These are phyloP conservation scores for Porphyrio hochstetteri DNA, from an alignment of 2,113 vertebrate species.

Conservation along the genomic window DNA sequence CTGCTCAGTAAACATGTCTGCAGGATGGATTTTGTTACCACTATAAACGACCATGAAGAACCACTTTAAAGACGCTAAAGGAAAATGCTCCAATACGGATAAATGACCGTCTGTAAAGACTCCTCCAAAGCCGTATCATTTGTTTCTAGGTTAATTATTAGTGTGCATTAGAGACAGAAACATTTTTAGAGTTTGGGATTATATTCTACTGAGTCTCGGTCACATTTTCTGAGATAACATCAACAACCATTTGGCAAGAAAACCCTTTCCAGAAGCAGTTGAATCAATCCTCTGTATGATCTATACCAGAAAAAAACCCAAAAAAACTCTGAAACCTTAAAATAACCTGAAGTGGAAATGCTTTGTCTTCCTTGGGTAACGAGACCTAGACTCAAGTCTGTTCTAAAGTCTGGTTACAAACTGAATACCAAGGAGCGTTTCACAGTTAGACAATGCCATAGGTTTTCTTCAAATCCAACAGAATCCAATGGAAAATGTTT, in stretches of 20 bases:
- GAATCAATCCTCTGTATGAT: constrained; percentile 24
- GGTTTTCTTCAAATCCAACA: neutral
- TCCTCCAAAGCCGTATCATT: neutral
- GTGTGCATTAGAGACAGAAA: neutral
- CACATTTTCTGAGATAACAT: neutral
- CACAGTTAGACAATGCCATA: neutral
- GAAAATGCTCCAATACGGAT: neutral
- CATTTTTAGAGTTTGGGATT: neutral
- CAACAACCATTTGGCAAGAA: constrained; percentile 4
- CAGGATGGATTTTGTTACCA: neutral
- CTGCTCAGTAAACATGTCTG: neutral
- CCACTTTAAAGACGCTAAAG: neutral
- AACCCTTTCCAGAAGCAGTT: constrained; percentile 1
- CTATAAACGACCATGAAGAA: neutral
- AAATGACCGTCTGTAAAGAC: neutral
- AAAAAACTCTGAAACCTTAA: neutral
- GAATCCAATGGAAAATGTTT: neutral
- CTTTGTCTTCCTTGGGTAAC: neutral
- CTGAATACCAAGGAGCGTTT: neutral
- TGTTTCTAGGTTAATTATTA: neutral
- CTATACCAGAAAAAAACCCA: neutral
- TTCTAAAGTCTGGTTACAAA: neutral
- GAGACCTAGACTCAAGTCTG: neutral
- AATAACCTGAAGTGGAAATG: constrained; percentile 24
- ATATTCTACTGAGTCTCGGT: neutral